A percentile compares a stretch with the other conserved stretches of the same genome.
Conservation (phyloP, 2,797 vertebrate genomes). For the Melanotaenia maccullochi region DNA sequence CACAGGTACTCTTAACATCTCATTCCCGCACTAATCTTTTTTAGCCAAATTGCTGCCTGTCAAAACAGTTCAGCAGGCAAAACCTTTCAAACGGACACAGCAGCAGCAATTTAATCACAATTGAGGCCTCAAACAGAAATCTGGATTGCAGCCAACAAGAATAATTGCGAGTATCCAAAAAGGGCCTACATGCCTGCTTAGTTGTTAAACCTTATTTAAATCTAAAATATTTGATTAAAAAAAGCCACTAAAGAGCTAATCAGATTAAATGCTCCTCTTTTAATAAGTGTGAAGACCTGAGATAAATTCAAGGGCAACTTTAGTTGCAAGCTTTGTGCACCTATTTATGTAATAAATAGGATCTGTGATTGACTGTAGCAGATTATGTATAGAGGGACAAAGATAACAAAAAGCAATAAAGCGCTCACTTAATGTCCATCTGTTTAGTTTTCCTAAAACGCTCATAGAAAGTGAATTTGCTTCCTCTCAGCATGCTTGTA, state of each 20-base stretch:
- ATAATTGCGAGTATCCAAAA: conserved; percentile 28
- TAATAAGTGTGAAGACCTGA: neutral
- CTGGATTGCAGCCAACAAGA: conserved; percentile 57
- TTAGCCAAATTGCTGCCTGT: conserved; percentile 79
- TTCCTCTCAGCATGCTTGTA: conserved; percentile 66
- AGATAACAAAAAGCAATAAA: neutral
- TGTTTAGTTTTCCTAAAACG: conserved; percentile 16
- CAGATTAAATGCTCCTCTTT: neutral
- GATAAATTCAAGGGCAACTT: neutral
- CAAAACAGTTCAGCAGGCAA: conserved; percentile 74
- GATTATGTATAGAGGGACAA: neutral
- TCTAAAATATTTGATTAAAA: conserved; percentile 10
- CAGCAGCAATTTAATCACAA: conserved; percentile 75
- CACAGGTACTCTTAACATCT: conserved; percentile 73
- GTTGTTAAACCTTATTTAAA: conserved; percentile 15
- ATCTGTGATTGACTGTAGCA: conserved; percentile 22
- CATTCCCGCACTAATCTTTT: conserved; percentile 76
- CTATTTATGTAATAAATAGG: neutral
- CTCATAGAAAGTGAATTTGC: conserved; percentile 64
- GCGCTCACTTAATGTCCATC: conserved; percentile 22
- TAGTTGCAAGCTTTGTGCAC: neutral
- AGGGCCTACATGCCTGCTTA: conserved; percentile 11
- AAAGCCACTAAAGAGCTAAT: neutral
- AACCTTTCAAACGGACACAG: conserved; percentile 74
- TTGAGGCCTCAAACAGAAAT: conserved; percentile 59